Base-by-base conservation (phyloP, 1,140 invertebrate species). In the Drosophila pseudoananassae region DNA sequence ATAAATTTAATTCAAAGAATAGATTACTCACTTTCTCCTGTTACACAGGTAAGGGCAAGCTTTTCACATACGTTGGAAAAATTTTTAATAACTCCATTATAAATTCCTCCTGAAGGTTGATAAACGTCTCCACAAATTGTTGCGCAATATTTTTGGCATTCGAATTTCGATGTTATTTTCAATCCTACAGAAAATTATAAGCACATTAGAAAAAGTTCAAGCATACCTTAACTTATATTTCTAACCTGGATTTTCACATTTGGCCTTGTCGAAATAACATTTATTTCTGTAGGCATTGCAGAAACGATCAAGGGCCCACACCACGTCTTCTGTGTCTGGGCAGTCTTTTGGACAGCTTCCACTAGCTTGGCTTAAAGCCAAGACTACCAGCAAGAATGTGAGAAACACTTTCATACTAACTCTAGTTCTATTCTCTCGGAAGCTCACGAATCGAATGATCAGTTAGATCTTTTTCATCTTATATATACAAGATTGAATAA, bases 321-420 rank as follows among this genome's bases (percentile, higher is more conserved):
- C 74, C 4, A 82, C 55, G 12, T 81, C 33, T 20, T 82, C 79
- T 1, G 63, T 81, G n/a, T 81, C 79, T 43, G 79, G 78, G 47
- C 79, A 82, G 45, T 65, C 40, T 1, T 17, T 65, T 1, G 53
- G 45, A 14, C 71, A 71, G 14, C 29, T 65, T 14, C 52, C 69
- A 36, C 47, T 50, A 10, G 51, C 69, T 15, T 66, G 40, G 20
- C 27, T 36, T 4, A 77, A 25, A 0, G 63, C 60, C 10, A 74
- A 66, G 0, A 4, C 63, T 14, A 45, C 27, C 58, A 14, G 65
- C 1, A 0, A 4, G 10, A 27, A 40, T 20, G 23, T 8, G 8
- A 27, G 25, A 6, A 27, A 27, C 25, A 27, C 5, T 6, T 27
- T 5, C 25, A 27, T 27, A 27, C 25, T 27, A 27, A 7, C 25